Evolutionary conservation across 2,797 vertebrate genomes (phyloP).

Genomic region (Amblyraja radiata): DNA sequence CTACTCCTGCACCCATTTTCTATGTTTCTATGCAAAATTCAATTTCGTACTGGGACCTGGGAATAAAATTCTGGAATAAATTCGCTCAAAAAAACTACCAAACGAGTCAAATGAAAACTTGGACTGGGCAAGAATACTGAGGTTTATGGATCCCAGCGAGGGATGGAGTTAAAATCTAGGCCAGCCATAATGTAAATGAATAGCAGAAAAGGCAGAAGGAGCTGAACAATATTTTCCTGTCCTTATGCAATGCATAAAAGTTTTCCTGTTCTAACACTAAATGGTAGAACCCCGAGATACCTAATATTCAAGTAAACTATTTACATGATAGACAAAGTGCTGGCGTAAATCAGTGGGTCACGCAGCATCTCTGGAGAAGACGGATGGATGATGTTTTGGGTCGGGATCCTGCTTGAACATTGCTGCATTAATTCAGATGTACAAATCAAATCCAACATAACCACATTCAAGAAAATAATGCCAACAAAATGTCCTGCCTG

Average conservation of each 20-base stretch:
- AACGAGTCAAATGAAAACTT: neutral
- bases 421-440: neutral
- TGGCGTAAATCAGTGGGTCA: too few species aligned
- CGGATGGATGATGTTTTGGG: too few species aligned
- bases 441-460: neutral
- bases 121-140: neutral
- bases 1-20: too few species aligned
- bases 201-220: neutral
- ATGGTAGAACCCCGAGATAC: neutral
- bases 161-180: too few species aligned
- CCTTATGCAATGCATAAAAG: neutral
- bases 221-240: neutral
- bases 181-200: too few species aligned
- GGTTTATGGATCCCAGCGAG: neutral
- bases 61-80: neutral
- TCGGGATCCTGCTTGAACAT: too few species aligned
- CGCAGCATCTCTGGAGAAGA: too few species aligned
- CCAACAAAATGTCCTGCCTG: too few species aligned
- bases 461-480: too few species aligned
- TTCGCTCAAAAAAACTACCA: neutral
- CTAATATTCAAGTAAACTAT: neutral
- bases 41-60: neutral
- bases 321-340: too few species aligned
- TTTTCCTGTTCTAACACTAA: neutral
- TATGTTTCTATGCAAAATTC: too few species aligned